Evolutionary conservation across 2,888 invertebrate genomes (phyloP), one percentile per base, ranked within the genome.

Genomic region (Odontocerum albicorne): DNA sequence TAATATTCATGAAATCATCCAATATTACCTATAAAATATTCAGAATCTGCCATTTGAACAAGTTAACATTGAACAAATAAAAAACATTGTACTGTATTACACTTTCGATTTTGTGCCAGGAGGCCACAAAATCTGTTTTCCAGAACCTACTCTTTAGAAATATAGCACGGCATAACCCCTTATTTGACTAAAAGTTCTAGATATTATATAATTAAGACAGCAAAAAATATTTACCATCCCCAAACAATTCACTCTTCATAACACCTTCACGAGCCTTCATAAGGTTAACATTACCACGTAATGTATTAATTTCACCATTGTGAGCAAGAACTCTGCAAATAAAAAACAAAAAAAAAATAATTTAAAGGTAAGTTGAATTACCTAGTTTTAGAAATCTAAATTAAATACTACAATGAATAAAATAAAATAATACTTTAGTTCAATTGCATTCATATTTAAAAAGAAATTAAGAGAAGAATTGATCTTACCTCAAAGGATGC

Each of bases 241-340:
- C 94, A 70, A 87, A 96, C 33, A 85, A 69, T 8, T 86, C 79
- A 68, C 91, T 95, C 68, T 88, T 84, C 97, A 98, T 97, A 22
- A 97, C 93, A 54, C 98, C 98, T 73, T 98, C 98, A 51, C 99
- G 87, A 49, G 98, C 98, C 71, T 94, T 92, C 98, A 99, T 99
- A 63, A 93, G 83, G 75, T 99, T 99, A 6, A 97, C 93, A 72
- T 99, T 99, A 64, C 99, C 99, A 61, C 97, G 87, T 64, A 99
- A 82, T 10, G 99, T 99, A 79, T 99, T 99, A 73, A 99, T 99
- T 80, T 99, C 99, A 61, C 99, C 99, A 77, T 99, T 99, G 79
- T 99, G 99, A 60, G 98, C 98, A 64, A 99, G 78, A 67, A 91
- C 84, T 69, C 94, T 88, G 71, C 1, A 68, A 68, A 22, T 36